Base-by-base conservation (phyloP, 2,888 invertebrate species). In the Synergus umbraculus region DNA sequence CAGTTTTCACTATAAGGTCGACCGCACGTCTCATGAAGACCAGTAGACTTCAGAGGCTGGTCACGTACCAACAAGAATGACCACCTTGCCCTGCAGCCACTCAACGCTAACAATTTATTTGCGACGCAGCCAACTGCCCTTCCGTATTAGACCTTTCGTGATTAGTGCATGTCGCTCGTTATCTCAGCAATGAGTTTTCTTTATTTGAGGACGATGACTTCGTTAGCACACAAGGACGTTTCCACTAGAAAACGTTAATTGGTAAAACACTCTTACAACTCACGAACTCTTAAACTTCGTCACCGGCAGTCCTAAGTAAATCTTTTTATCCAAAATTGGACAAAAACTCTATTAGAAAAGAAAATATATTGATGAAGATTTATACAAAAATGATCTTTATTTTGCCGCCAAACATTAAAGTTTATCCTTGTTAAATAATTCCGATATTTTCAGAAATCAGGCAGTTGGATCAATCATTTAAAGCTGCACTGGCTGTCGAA, bases 61-160 rank as follows among this genome's bases (percentile, higher is more conserved):
- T 88, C 88, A 88, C 88, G 88, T 88, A 85, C 82, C 66, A 78
- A 80, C 85, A 86, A 85, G 85, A 87, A 88, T 86, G 85, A 86
- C 86, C 86, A 77, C 81, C 78, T 85, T 83, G 78, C 83, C 81
- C 76, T 76, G 82, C 82, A 83, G 84, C 84, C 84, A 84, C 87
- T 88, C 86, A 81, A 85, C 84, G 85, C 83, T 77, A 82, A 86
- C 87, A 87, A 88, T 88, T 87, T 88, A 88, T 88, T 88, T 85
- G 86, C 83, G 84, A 86, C 84, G 81, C 78, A 84, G 84, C 83
- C 84, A 85, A 82, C 85, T 84, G 81, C 82, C 78, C 83, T 49
- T 76, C 73, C 76, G 79, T 84, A 84, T 86, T 85, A 84, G 83
- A 85, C 80, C 82, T 80, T 83, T 83, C 80, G 86, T 86, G 88